Evolutionary conservation across 2,113 vertebrate species (phyloP).

Genomic region (Ceyx cyanopectus): DNA sequence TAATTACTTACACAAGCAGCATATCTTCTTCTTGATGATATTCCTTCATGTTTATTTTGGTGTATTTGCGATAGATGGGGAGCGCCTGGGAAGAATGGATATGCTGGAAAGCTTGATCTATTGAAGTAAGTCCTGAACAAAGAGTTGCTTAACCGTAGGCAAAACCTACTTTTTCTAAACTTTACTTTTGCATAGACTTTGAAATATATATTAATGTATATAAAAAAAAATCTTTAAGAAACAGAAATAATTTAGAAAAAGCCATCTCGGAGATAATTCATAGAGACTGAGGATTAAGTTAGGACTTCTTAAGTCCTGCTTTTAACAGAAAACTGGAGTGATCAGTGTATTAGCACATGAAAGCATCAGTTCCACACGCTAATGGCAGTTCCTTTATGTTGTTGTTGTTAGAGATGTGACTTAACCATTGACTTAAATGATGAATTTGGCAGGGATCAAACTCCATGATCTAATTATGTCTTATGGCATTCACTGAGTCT

Average conservation of each 20-base stretch:
- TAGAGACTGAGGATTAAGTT: neutral
- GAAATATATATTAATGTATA: neutral
- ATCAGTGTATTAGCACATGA: conserved; percentile 67
- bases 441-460: conserved; percentile 69
- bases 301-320: neutral
- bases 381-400: conserved; percentile 60
- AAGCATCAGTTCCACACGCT: conserved; percentile 31
- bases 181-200: conserved; percentile 53
- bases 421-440: conserved; percentile 68
- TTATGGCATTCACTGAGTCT: conserved; percentile 40
- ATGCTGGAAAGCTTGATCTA: neutral
- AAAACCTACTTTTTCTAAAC: conserved; percentile 35
- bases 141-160: conserved; percentile 67
- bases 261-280: neutral
- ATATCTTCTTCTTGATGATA: conserved; percentile 21
- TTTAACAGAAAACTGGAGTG: conserved; percentile 36
- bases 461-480: conserved; percentile 65
- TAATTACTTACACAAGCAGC: conserved; percentile 63
- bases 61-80: conserved; percentile 15
- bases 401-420: conserved; percentile 53
- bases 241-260: neutral
- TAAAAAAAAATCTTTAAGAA: neutral
- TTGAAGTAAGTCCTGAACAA: conserved; percentile 54
- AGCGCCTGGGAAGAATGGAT: neutral
- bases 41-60: conserved; percentile 27